Percentiles rank a stretch among this genome's conserved stretches.
Conservation (phyloP, 2,113 vertebrate genomes). For the Hucho hucho region DNA sequence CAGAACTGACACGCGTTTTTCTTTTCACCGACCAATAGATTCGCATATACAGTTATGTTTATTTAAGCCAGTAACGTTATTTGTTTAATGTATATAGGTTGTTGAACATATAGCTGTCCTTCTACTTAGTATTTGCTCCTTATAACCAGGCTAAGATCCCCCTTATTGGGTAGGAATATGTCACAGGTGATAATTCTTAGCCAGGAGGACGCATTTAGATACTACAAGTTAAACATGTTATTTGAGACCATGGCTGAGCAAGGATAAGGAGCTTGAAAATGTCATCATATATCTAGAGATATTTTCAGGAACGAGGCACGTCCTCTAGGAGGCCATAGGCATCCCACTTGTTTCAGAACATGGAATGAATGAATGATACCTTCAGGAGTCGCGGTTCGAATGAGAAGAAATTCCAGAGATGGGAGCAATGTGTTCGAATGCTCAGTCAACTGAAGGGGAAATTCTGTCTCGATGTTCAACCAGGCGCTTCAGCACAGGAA, state of each 20-base stretch:
- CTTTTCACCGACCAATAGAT: not conserved
- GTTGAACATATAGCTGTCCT: too few relatives aligned
- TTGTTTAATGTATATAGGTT: too few relatives aligned
- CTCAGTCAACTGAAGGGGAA: not conserved
- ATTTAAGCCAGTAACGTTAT: too few relatives aligned
- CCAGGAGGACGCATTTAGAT: too few relatives aligned
- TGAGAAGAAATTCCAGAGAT: not conserved
- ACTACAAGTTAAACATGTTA: too few relatives aligned
- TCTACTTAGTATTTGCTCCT: too few relatives aligned
- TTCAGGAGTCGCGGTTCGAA: not conserved
- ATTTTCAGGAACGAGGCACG: not conserved
- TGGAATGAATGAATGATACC: not conserved
- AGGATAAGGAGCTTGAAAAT: not conserved
- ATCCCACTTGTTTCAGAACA: not conserved
- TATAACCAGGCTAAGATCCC: not conserved
- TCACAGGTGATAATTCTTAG: not conserved
- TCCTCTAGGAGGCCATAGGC: not conserved
- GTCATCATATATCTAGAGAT: not conserved
- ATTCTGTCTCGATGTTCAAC: not conserved
- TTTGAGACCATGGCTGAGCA: not conserved
- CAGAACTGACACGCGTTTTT: conserved; percentile 3
- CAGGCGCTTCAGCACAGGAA: not conserved
- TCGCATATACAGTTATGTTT: not conserved
- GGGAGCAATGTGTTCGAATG: not conserved
- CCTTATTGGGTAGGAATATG: not conserved